These are phyloP conservation scores for Hydrocynus forskahlii DNA, from an alignment of 2,797 vertebrate species.

Conservation along the genomic window DNA sequence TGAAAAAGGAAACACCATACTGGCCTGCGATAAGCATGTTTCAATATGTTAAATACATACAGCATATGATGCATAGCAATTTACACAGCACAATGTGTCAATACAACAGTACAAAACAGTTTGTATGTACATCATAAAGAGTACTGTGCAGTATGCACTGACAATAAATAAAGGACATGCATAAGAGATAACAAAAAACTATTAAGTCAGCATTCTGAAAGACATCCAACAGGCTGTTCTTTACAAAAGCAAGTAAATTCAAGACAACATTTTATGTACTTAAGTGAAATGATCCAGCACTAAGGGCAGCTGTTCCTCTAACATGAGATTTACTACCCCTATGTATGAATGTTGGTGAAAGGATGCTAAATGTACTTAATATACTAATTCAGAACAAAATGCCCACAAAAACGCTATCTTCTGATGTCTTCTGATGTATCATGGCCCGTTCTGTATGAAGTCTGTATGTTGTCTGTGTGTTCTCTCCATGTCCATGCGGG, in stretches of 20 bases:
- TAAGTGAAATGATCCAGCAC: not conserved
- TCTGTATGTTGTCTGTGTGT: no score
- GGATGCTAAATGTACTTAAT: not conserved
- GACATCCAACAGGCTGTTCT: not conserved
- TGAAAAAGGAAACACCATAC: not conserved
- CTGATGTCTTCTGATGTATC: no score
- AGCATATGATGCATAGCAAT: conserved; percentile 48
- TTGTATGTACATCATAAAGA: conserved; percentile 65
- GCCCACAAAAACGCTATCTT: not conserved
- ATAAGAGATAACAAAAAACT: conserved; percentile 21
- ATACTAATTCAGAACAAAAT: not conserved
- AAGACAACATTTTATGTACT: conserved; percentile 7
- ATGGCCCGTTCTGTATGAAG: no score
- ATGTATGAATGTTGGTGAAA: not conserved
- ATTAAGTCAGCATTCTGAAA: conserved; percentile 4
- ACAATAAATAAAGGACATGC: conserved; percentile 53
- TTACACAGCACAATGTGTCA: conserved; percentile 49
- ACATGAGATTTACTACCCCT: not conserved
- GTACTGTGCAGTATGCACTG: conserved; percentile 56
- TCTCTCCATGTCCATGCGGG: no score
- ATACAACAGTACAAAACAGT: conserved; percentile 54
- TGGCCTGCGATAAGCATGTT: conserved; percentile 3
- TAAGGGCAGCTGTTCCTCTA: not conserved
- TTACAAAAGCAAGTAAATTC: conserved; percentile 12
- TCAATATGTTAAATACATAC: conserved; percentile 49